Conservation (phyloP, 2,113 vertebrate genomes). For the Xyrauchen texanus region DNA sequence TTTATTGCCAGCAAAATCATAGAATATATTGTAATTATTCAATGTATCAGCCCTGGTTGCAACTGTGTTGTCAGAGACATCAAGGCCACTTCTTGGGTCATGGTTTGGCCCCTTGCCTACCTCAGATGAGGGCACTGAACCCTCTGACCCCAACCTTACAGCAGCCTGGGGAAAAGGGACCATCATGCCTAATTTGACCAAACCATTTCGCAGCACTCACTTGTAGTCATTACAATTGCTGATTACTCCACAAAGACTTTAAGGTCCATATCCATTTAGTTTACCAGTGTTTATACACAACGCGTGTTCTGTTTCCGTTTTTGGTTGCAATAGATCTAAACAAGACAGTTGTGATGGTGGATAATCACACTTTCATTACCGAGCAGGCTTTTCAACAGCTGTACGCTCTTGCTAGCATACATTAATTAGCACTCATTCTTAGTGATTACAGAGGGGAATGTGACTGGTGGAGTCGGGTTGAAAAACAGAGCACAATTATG, state of each 20-base stretch:
- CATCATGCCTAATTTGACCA: background rate
- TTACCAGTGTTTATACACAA: slow-evolving; percentile 43
- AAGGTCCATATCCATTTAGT: slow-evolving; percentile 24
- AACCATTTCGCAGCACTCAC: slow-evolving; percentile 17
- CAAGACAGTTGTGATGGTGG: slow-evolving; percentile 17
- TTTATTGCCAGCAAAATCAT: no score
- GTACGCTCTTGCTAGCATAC: slow-evolving; percentile 18
- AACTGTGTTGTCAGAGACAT: background rate
- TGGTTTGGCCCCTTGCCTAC: slow-evolving; percentile 3
- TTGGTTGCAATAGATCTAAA: slow-evolving; percentile 24
- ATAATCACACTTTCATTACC: slow-evolving; percentile 30
- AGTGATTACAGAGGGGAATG: slow-evolving; percentile 34
- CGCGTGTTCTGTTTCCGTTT: slow-evolving; percentile 38
- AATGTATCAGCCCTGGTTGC: background rate
- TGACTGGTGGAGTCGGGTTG: slow-evolving; percentile 12
- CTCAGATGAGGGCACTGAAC: slow-evolving; percentile 42
- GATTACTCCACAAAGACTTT: slow-evolving; percentile 43
- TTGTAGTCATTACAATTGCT: slow-evolving; percentile 31
- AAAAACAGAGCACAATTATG: slow-evolving; percentile 39
- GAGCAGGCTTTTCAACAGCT: slow-evolving; percentile 38
- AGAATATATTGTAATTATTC: no score
- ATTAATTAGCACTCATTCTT: slow-evolving; percentile 45
- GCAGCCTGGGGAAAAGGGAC: background rate
- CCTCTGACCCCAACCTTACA: slow-evolving; percentile 29
- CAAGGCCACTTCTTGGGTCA: slow-evolving; percentile 14